Conservation (phyloP, 2,113 vertebrate species). For the Chaetops frenatus region DNA sequence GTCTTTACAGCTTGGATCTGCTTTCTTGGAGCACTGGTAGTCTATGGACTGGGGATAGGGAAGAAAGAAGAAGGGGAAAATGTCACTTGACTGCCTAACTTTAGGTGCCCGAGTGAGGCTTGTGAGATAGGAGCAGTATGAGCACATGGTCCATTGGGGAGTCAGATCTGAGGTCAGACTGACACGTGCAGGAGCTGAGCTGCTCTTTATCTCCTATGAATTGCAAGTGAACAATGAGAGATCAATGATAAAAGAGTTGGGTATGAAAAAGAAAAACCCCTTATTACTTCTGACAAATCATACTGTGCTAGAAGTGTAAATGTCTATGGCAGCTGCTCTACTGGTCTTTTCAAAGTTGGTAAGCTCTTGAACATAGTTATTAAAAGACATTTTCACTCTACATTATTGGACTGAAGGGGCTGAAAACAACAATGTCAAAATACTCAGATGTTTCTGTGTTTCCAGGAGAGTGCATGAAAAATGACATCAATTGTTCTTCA, state of each 20-base stretch:
- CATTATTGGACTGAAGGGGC: not conserved
- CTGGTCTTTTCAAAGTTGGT: not conserved
- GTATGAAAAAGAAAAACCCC: not conserved
- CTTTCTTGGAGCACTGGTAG: not conserved
- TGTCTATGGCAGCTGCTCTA: not conserved
- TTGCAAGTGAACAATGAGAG: not conserved
- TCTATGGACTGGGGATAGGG: not conserved
- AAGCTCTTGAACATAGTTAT: not conserved
- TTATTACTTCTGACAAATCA: not conserved
- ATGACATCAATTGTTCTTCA: not conserved
- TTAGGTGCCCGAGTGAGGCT: not conserved
- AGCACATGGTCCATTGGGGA: not conserved
- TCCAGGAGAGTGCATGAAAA: not conserved
- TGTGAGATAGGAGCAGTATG: not conserved
- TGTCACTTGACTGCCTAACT: not conserved
- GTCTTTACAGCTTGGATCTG: not conserved
- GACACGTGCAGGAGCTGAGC: not conserved
- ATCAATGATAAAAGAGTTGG: not conserved
- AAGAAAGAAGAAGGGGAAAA: not conserved
- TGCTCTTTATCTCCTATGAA: not conserved
- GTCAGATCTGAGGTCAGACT: not conserved
- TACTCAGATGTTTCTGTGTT: not conserved
- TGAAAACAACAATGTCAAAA: not conserved
- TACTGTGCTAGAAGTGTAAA: not conserved
- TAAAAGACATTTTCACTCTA: not conserved